phyloP scores from a whole-genome alignment of 1,140 invertebrate genomes.

The Atta texana region DNA sequence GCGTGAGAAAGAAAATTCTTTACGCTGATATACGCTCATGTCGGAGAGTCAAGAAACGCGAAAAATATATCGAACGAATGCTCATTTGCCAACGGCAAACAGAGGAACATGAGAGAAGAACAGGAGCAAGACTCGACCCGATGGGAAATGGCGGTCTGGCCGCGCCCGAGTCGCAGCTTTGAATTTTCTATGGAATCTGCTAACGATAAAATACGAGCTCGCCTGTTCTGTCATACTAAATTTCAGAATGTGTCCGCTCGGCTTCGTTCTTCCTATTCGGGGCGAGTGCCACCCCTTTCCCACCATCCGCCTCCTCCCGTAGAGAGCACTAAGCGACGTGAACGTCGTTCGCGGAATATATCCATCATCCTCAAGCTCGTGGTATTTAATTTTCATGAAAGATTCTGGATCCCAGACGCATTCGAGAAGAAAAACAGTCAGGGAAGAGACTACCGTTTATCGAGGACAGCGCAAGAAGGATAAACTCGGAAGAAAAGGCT shows the following conservation, averaged over 20 bases:
- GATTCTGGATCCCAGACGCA: conserved; percentile 40
- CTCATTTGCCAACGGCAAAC: conserved; percentile 23
- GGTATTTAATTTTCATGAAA: conserved; percentile 65
- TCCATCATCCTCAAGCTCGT: conserved; percentile 37
- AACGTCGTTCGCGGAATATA: conserved; percentile 35
- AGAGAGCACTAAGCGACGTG: neutral
- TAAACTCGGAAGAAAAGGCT: conserved; percentile 31
- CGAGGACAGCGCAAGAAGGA: conserved; percentile 15
- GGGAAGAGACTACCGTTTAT: conserved; percentile 41
- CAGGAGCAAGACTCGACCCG: neutral
- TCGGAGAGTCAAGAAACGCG: conserved; percentile 23
- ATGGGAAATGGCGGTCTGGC: conserved; percentile 49
- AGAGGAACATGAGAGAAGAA: conserved; percentile 12
- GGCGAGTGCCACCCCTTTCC: conserved; percentile 17
- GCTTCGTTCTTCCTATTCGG: conserved; percentile 32
- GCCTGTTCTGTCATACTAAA: conserved; percentile 48
- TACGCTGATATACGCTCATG: neutral
- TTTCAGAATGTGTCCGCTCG: conserved; percentile 58
- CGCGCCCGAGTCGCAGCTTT: conserved; percentile 49
- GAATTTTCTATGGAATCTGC: conserved; percentile 65
- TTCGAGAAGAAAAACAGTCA: conserved; percentile 33
- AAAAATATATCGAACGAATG: conserved; percentile 41
- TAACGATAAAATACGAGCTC: conserved; percentile 68
- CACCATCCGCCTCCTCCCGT: neutral
- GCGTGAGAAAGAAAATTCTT: neutral